Conservation (phyloP, 1,140 invertebrate species). For the Radopholus similis region DNA sequence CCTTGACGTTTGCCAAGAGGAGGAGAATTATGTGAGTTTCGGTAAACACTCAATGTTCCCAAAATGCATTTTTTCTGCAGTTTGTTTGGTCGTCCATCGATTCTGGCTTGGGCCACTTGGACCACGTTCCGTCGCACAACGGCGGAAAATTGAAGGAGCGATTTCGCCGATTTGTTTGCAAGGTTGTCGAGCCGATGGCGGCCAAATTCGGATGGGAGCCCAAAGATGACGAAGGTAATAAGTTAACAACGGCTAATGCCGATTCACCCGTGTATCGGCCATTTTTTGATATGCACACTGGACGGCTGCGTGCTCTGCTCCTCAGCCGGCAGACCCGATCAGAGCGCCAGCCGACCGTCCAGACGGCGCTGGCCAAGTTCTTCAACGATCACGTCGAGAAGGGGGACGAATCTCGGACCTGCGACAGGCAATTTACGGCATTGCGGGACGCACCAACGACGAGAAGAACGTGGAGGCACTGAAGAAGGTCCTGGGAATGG, state of each 20-base stretch:
- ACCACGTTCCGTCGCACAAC: conserved; percentile 31
- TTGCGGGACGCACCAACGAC: conserved; percentile 72
- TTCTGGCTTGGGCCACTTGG: conserved; percentile 26
- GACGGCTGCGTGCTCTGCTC: conserved; percentile 79
- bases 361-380: conserved; percentile 73
- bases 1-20: conserved; percentile 35
- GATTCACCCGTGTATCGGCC: not conserved
- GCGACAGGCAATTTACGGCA: conserved; percentile 74
- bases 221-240: conserved; percentile 55
- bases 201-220: conserved; percentile 62
- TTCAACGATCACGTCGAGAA: conserved; percentile 68
- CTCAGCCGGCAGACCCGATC: conserved; percentile 75
- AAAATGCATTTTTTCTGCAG: too few relatives aligned
- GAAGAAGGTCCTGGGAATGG: conserved; percentile 75
- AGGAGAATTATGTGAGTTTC: conserved; percentile 54
- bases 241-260: not conserved
- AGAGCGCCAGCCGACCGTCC: conserved; percentile 73
- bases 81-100: conserved; percentile 54
- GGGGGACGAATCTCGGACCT: conserved; percentile 77
- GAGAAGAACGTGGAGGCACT: conserved; percentile 73
- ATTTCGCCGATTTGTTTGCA: conserved; percentile 58
- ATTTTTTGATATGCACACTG: conserved; percentile 65
- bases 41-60: too few relatives aligned
- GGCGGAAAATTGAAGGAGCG: conserved; percentile 49
- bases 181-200: conserved; percentile 59